A percentile compares a stretch with the other conserved stretches of the same genome.
phyloP scores from a whole-genome alignment of 2,888 invertebrate genomes.

The Halictus ligatus region DNA sequence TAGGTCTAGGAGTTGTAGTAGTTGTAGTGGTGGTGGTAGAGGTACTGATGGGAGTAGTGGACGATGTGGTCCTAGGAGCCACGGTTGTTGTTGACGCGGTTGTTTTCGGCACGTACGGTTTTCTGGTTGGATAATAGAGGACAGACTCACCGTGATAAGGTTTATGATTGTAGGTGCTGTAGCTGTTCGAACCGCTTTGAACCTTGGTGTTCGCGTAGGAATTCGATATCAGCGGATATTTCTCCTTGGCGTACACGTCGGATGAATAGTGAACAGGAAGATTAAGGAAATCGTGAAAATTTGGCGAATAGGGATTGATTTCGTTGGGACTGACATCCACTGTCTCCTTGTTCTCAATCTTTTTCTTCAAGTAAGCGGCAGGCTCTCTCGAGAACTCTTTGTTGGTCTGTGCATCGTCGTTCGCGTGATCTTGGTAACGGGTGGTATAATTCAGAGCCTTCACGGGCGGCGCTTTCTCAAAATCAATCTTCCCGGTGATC shows the following conservation, averaged over 20 bases:
- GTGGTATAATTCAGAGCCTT: constrained; percentile 79
- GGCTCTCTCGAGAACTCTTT: constrained; percentile 12
- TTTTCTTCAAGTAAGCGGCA: constrained; percentile 43
- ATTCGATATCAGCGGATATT: constrained; percentile 89
- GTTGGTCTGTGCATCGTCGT: constrained; percentile 18
- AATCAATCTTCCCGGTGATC: constrained; percentile 88
- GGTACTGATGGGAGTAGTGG: constrained; percentile 62
- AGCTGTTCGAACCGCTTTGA: constrained; percentile 85
- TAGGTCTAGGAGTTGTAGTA: constrained; percentile 38
- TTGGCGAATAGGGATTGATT: constrained; percentile 87
- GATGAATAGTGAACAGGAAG: constrained; percentile 89
- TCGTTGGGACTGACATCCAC: constrained; percentile 86
- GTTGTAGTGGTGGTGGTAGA: constrained; percentile 59
- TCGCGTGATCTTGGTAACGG: constrained; percentile 55
- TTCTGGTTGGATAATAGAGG: constrained; percentile 67
- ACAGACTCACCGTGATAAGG: constrained; percentile 73
- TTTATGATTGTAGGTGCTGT: constrained; percentile 81
- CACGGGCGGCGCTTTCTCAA: constrained; percentile 84
- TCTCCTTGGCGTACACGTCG: constrained; percentile 86
- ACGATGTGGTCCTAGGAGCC: constrained; percentile 46
- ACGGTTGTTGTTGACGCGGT: constrained; percentile 53
- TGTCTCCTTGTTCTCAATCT: constrained; percentile 46
- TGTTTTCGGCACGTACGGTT: constrained; percentile 58
- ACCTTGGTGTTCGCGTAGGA: constrained; percentile 90
- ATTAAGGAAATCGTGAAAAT: constrained; percentile 89